phyloP scores from a whole-genome alignment of 2,113 vertebrate genomes.

The Pollachius pollachius region DNA sequence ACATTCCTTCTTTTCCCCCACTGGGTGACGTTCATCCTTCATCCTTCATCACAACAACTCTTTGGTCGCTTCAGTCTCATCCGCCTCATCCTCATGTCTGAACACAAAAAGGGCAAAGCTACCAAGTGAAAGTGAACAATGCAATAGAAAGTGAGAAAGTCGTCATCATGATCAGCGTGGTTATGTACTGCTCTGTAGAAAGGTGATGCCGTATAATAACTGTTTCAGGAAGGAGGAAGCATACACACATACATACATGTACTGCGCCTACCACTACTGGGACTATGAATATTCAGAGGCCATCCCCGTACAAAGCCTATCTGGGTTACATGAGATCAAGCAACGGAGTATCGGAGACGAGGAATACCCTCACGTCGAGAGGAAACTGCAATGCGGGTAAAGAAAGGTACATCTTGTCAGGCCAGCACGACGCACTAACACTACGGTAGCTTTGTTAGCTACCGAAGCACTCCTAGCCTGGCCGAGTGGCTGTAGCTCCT shows the following conservation, averaged over 20 bases:
- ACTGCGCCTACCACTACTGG: slow-evolving; percentile 46
- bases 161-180: neutral
- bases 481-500: too few species aligned
- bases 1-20: slow-evolving; percentile 46
- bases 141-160: slow-evolving; percentile 43
- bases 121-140: slow-evolving; percentile 45
- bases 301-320: slow-evolving; percentile 54
- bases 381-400: slow-evolving; percentile 58
- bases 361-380: slow-evolving; percentile 63
- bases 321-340: slow-evolving; percentile 60
- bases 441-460: too few species aligned
- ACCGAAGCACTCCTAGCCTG: too few species aligned
- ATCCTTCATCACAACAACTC: slow-evolving; percentile 47
- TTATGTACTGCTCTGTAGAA: slow-evolving; percentile 42
- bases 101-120: slow-evolving; percentile 1
- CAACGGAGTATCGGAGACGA: slow-evolving; percentile 47
- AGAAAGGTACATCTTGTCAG: slow-evolving; percentile 40
- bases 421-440: slow-evolving; percentile 32
- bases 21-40: slow-evolving; percentile 46
- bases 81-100: slow-evolving; percentile 49
- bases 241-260: slow-evolving; percentile 33
- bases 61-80: slow-evolving; percentile 60
- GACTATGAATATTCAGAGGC: slow-evolving; percentile 30
- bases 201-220: slow-evolving; percentile 49
- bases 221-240: slow-evolving; percentile 58